Evolutionary conservation across 2,113 vertebrate genomes (phyloP), one percentile per base, ranked within the genome.

Genomic region (Corvus hawaiiensis): DNA sequence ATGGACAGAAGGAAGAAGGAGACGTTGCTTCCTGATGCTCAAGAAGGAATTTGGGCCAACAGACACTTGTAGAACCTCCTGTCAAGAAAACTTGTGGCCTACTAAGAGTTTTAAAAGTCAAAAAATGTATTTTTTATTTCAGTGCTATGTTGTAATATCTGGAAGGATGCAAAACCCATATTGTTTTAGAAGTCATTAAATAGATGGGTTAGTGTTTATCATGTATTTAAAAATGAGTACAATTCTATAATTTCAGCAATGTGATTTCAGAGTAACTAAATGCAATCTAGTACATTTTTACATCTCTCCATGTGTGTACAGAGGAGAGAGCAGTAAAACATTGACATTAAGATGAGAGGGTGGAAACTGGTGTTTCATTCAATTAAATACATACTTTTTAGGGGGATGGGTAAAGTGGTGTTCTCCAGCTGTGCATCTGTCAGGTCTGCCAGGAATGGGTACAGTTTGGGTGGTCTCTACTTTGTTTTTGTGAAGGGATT

Each of bases 351-450:
- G 68, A 84, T 44, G 49, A 85, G n/a, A 89, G 27, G 44, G 26
- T 49, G 59, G 67, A 94, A 96, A 86, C 91, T 96, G 93, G 85
- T 68, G 82, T 68, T 77, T 84, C 26, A 28, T 90, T 95, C 78
- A 71, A 75, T 90, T 68, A 89, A 93, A 94, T 66, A 35, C 26
- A 76, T 76, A 93, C 76, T 75, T 76, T 90, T 81, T 9, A 9
- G 4, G 35, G 54, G 55, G 26, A 30, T 41, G 6, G 12, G 32
- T 30, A 24, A 62, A n/a, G 10, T 16, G 4, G 12, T 52, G 13
- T 49, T 27, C 28, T 67, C 21, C 27, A 61, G 23, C 13, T 64
- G 6, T 61, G 7, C 4, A 10, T 56, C 16, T 72, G 39, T 49
- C 58, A 76, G 10, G 43, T 48, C 54, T 73, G 11, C 16, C 17